These are phyloP conservation scores for Albula glossodonta DNA, from an alignment of 2,113 vertebrate species.

Conservation along the genomic window DNA sequence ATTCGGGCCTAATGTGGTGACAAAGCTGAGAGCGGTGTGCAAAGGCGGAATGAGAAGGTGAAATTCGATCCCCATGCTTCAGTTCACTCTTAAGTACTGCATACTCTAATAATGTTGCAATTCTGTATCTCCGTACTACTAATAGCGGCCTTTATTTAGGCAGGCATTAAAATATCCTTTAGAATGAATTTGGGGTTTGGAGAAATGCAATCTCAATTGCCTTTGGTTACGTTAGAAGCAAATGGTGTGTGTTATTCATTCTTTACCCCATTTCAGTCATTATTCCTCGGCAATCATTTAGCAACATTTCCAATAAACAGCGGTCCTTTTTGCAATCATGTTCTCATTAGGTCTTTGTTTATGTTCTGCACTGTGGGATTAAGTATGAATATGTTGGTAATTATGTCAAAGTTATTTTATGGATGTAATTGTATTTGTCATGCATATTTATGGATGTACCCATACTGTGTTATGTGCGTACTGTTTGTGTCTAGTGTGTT, in stretches of 20 bases:
- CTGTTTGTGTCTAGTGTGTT: no score
- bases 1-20: not conserved
- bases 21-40: not conserved
- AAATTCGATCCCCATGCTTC: not conserved
- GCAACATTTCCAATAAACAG: not conserved
- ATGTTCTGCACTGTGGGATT: not conserved
- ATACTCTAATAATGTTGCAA: not conserved
- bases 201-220: not conserved
- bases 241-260: not conserved
- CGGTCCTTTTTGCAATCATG: not conserved
- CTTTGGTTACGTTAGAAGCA: not conserved
- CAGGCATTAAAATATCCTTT: not conserved
- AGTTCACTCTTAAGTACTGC: not conserved
- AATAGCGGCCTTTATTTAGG: not conserved
- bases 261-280: not conserved
- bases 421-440: no score
- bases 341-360: not conserved
- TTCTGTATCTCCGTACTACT: not conserved
- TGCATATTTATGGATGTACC: no score
- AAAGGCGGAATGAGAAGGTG: not conserved
- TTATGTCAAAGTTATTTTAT: no score
- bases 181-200: not conserved
- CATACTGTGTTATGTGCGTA: no score
- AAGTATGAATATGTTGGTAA: not conserved
- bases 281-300: not conserved